Evolutionary conservation across 2,888 invertebrate genomes (phyloP), one percentile per base, ranked within the genome.

Genomic region (Ophion ellenae): DNA sequence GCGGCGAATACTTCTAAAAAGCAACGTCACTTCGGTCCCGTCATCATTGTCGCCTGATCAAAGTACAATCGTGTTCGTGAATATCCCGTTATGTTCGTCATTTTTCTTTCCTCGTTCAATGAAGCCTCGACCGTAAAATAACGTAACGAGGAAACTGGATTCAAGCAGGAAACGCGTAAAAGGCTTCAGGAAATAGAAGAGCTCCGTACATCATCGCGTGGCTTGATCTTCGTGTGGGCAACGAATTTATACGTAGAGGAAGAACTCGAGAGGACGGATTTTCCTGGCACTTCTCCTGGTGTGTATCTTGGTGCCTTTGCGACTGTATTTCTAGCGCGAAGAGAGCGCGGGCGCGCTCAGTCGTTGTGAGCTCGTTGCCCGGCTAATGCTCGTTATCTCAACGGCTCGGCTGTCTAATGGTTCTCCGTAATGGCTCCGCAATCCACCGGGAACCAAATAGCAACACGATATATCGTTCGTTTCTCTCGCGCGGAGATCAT

Each of bases 371-470:
- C 80, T 83, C 83, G 83, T 83, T 80, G 79, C 53, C 20, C 83
- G 73, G 92, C 92, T 94, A 94, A 94, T 93, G 93, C 93, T 93
- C 93, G 93, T 94, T 94, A 94, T 93, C 94, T 92, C 92, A 91
- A 93, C 92, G 92, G 92, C 92, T 93, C 93, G 92, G 93, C 94
- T 93, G 93, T 93, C 94, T 93, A 94, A 94, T 94, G 94, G 93
- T 90, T 91, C 90, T 87, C 90, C 89, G 91, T 93, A 94, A 94
- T 93, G 94, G 94, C 91, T 89, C 88, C 85, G 83, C 61, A 80
- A 73, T 77, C 73, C 80, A 81, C 61, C 71, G 73, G 61, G 24
- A 81, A 77, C 77, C 75, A 83, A 86, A 83, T 69, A 77, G 90
- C 91, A 89, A 91, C 81, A 59, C 93, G 91, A 93, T 93, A 92